Evolutionary conservation across 2,888 invertebrate genomes (phyloP).

Genomic region (Drosophila austrosaltans): DNA sequence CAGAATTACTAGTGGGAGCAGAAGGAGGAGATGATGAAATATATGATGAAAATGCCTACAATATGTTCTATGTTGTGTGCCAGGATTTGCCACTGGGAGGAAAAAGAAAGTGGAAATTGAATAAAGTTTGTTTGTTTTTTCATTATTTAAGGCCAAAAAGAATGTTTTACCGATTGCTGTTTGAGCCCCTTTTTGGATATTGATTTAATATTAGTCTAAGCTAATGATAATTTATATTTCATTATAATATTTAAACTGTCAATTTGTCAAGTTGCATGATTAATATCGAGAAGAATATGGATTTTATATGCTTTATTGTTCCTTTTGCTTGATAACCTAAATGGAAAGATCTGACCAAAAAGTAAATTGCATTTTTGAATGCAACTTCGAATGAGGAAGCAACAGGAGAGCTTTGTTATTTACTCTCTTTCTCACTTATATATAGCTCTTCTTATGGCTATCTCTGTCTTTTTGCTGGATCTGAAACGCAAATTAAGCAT

Average conservation of each 20-base stretch:
- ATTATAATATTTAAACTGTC: no score
- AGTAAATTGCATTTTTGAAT: constrained; percentile 5
- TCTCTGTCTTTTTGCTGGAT: constrained; percentile 37
- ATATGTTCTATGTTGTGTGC: constrained; percentile 55
- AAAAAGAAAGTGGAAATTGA: not conserved
- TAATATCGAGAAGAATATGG: no score
- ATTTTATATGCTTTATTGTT: not conserved
- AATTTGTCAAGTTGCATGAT: no score
- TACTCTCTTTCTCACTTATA: not conserved
- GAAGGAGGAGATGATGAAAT: constrained; percentile 2
- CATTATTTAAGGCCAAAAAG: not conserved
- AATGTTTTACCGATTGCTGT: no score
- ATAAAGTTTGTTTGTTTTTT: not conserved
- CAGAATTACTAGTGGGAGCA: constrained; percentile 45
- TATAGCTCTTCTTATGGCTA: not conserved
- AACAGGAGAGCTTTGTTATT: not conserved
- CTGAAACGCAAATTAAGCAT: constrained; percentile 61
- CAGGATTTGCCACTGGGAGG: not conserved
- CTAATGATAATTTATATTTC: not conserved
- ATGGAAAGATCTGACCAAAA: constrained; percentile 8
- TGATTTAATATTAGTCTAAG: not conserved
- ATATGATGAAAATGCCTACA: constrained; percentile 41
- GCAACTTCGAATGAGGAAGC: constrained; percentile 2
- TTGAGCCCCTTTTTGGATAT: no score
- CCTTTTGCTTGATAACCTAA: constrained; percentile 4